Base-by-base conservation (phyloP, 2,113 vertebrate species). In the Channa argus region DNA sequence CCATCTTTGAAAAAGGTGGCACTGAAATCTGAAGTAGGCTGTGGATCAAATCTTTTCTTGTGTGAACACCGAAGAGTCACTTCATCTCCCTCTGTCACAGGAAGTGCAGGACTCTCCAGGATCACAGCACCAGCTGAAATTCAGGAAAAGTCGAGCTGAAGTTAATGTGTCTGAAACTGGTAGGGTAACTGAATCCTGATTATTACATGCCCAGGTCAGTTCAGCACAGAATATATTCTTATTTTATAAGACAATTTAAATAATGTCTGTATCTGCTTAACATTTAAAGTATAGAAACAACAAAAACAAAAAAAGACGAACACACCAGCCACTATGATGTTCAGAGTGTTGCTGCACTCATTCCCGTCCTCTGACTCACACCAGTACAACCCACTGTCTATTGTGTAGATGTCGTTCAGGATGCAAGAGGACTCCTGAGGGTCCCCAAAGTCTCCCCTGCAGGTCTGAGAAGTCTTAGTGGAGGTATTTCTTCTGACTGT, bases 361-460 rank as follows among this genome's bases (percentile, higher is more conserved):
- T 51, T 64, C 2, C 24, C 24, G 24, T 0, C 5, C n/a, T 77
- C 60, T 39, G 80, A 83, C 52, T 73, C n/a, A 13, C 80, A 83
- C 84, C 79, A 83, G 68, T 83, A 86, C 5, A 41, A 50, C 5
- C 80, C 84, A 0, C 15, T 70, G 69, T 86, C 80, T 8, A 11
- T 2, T 8, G 63, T 12, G 12, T 71, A 85, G n/a, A 15, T 9
- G 0, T 59, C 9, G 0, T 37, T 1, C 2, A 82, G 47, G 2
- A 1, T 3, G 52, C 79, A 85, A 6, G 11, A 36, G 0, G 10
- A 37, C 34, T 37, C 1, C 1, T 7, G 0, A 3, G 5, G 2
- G 1, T 49, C 0, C 6, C 72, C 56, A 61, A 70, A 61, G 13
- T 2, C 15, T 0, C 4, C 2, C 7, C 2, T 33, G 41, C 62